Conservation (phyloP, 2,797 vertebrate genomes). For the Rhadinocentrus ornatus region DNA sequence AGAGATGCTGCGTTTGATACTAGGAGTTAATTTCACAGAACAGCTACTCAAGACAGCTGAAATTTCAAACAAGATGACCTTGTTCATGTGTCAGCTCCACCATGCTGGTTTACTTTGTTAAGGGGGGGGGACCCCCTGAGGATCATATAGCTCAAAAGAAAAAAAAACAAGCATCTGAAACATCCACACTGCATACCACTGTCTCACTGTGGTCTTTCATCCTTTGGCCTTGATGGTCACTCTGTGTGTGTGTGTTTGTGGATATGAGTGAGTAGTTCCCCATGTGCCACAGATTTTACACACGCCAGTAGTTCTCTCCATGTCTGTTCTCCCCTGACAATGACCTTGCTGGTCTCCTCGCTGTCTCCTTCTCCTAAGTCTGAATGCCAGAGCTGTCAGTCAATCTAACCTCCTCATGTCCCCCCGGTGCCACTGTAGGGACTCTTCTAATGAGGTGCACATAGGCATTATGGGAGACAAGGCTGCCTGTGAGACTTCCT, state of each 20-base stretch:
- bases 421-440: conserved; percentile 51
- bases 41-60: conserved; percentile 13
- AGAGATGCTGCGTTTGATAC: conserved; percentile 16
- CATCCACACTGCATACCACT: conserved; percentile 31
- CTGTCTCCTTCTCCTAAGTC: conserved; percentile 61
- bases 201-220: conserved; percentile 34
- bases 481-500: conserved; percentile 30
- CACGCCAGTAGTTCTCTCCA: conserved; percentile 45
- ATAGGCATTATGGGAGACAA: conserved; percentile 67
- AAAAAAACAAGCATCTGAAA: conserved; percentile 5
- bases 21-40: neutral
- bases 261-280: conserved; percentile 30
- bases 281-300: conserved; percentile 31
- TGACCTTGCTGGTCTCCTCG: conserved; percentile 62
- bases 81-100: conserved; percentile 27
- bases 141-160: conserved; percentile 24
- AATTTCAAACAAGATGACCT: conserved; percentile 32
- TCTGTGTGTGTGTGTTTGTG: conserved; percentile 16
- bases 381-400: conserved; percentile 81
- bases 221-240: conserved; percentile 15
- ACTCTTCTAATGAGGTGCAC: conserved; percentile 72
- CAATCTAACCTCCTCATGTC: conserved; percentile 51
- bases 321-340: conserved; percentile 64
- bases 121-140: conserved; percentile 13
- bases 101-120: conserved; percentile 6